Percentiles rank a stretch among this genome's conserved stretches.
These are phyloP conservation scores for Salvelinus sp. DNA, from an alignment of 2,113 vertebrate genomes.

Conservation along the genomic window DNA sequence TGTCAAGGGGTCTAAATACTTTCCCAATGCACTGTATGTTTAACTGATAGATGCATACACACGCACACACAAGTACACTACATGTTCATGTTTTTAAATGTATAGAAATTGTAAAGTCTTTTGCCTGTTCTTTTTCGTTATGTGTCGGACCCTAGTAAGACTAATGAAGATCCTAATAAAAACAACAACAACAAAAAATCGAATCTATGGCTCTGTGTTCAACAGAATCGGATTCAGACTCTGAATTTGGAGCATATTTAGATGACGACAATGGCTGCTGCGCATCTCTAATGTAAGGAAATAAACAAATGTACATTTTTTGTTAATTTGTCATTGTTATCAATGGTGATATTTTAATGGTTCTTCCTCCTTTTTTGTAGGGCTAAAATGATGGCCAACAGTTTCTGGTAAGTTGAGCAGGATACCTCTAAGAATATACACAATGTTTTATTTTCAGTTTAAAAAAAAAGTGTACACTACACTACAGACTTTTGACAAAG, in stretches of 20 bases:
- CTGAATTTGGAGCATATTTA: slow-evolving; percentile 70
- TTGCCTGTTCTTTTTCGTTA: too few species aligned
- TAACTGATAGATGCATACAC: too few species aligned
- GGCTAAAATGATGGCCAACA: slow-evolving; percentile 78
- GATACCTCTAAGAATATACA: too few species aligned
- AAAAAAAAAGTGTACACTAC: not conserved
- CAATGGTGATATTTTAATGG: not conserved
- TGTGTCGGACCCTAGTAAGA: too few species aligned
- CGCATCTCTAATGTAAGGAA: slow-evolving; percentile 71
- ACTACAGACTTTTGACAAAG: not conserved
- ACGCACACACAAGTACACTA: too few species aligned
- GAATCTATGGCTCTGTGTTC: not conserved
- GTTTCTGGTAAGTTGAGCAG: slow-evolving; percentile 71
- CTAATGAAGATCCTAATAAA: too few species aligned
- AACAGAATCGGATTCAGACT: slow-evolving; percentile 74
- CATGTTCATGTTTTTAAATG: too few species aligned
- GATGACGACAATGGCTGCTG: slow-evolving; percentile 76
- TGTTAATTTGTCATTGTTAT: not conserved
- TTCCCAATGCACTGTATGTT: too few species aligned
- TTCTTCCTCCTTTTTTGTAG: slow-evolving; percentile 44
- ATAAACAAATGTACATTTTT: not conserved
- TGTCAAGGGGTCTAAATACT: too few species aligned
- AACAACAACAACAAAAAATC: not conserved
- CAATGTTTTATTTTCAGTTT: too few species aligned
- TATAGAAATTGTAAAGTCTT: too few species aligned